A percentile compares a stretch with the other conserved stretches of the same genome.
Conservation (phyloP, 2,113 vertebrate species). For the Tenebrosternarchus preto region DNA sequence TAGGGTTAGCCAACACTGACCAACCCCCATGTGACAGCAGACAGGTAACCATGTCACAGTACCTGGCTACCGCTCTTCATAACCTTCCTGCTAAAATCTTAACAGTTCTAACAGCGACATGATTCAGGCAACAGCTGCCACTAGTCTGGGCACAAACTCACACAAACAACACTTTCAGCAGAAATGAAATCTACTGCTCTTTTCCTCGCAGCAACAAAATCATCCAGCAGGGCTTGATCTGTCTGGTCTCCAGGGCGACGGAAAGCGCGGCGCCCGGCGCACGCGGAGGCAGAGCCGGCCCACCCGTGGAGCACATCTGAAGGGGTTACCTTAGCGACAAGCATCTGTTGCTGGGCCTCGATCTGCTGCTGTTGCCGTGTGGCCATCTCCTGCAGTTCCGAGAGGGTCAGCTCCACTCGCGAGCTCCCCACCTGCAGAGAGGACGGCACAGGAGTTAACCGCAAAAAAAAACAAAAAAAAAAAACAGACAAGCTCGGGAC, state of each 20-base stretch:
- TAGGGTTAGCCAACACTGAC: background rate
- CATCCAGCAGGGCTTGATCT: background rate
- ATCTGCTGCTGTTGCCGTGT: constrained; percentile 86
- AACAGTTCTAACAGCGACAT: background rate
- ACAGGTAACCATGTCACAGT: background rate
- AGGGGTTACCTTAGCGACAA: constrained; percentile 84
- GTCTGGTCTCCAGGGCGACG: background rate
- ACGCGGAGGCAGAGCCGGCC: background rate
- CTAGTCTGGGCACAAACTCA: background rate
- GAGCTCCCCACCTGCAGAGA: constrained; percentile 77
- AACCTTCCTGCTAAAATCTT: background rate
- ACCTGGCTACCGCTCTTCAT: background rate
- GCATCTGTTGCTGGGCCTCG: constrained; percentile 86
- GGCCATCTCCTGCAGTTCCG: constrained; percentile 88
- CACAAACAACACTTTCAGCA: background rate
- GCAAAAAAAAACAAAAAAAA: background rate
- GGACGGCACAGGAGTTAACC: constrained; percentile 8
- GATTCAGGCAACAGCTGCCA: no score
- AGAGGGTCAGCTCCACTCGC: constrained; percentile 84
- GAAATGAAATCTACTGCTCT: background rate
- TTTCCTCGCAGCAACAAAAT: background rate
- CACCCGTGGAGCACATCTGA: constrained; percentile 12
- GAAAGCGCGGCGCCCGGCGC: constrained; percentile 20
- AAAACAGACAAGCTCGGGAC: background rate
- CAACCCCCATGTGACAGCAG: background rate